Evolutionary conservation across 2,113 vertebrate genomes (phyloP).

Genomic region (Phaetusa simplex): DNA sequence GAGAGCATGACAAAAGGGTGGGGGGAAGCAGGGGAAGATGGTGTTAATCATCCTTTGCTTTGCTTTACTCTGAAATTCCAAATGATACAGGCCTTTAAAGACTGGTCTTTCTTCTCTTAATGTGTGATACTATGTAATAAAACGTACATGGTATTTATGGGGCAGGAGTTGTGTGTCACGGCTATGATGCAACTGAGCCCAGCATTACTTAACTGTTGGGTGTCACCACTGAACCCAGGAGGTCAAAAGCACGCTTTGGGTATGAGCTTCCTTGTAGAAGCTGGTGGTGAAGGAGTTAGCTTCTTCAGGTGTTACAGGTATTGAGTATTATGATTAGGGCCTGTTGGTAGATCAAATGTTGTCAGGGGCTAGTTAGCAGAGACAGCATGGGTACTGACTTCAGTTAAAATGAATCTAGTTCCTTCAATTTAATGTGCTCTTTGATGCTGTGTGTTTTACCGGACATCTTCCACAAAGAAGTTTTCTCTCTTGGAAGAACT

Average conservation of each 20-base stretch:
- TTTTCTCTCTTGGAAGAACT: background rate
- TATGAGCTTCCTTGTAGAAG: background rate
- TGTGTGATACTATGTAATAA: background rate
- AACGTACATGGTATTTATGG: slow-evolving; percentile 4
- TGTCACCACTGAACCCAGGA: background rate
- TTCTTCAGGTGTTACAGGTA: background rate
- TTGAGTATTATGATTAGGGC: background rate
- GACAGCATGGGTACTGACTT: background rate
- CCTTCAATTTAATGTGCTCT: background rate
- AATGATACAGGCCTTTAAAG: background rate
- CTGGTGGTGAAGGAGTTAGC: background rate
- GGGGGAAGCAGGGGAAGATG: background rate
- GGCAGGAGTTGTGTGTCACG: background rate
- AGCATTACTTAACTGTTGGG: background rate
- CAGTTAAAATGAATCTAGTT: background rate
- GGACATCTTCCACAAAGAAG: background rate
- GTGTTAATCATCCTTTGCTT: background rate
- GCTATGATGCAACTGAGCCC: background rate
- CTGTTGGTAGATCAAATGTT: background rate
- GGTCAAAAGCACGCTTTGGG: background rate
- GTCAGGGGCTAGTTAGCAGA: background rate
- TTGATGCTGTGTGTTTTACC: accelerated
- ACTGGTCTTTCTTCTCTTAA: background rate
- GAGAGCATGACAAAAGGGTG: background rate
- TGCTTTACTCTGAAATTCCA: background rate